Conservation (phyloP, 2,113 vertebrate species). For the Potamarius usumacintae region DNA sequence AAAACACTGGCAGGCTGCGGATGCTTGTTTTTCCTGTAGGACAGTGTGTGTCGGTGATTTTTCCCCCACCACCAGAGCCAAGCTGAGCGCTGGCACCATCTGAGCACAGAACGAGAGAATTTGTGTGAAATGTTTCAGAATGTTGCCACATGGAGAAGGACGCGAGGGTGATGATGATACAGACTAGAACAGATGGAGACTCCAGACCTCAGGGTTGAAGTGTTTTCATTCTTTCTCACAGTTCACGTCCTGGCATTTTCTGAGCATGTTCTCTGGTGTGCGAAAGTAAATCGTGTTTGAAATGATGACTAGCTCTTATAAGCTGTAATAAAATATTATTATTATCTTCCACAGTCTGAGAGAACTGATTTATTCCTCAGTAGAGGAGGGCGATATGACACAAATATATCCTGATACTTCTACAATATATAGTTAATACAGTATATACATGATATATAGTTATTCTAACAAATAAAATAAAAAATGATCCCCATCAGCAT, state of each 20-base stretch:
- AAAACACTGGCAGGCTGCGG: neutral
- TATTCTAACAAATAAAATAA: too few species aligned
- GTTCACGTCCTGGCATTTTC: neutral
- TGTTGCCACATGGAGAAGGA: neutral
- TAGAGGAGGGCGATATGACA: neutral
- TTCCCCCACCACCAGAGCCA: neutral
- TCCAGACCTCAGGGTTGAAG: neutral
- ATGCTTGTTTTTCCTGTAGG: slow-evolving; percentile 16
- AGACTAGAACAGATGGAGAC: slow-evolving; percentile 4
- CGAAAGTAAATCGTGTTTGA: neutral
- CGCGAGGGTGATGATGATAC: neutral
- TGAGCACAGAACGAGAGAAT: neutral
- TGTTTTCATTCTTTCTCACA: neutral
- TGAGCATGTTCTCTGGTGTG: neutral
- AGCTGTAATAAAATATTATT: neutral
- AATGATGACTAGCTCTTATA: neutral
- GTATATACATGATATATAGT: too few species aligned
- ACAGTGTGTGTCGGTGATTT: neutral
- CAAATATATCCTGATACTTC: neutral
- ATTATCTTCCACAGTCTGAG: neutral
- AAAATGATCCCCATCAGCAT: too few species aligned
- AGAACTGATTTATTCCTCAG: neutral
- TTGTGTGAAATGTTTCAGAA: neutral
- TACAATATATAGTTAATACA: too few species aligned
- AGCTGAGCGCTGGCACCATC: slow-evolving; percentile 8